A percentile compares a stretch with the other conserved stretches of the same genome.
These are phyloP conservation scores for Diploptera punctata DNA, from an alignment of 2,888 invertebrate genomes.

Conservation along the genomic window DNA sequence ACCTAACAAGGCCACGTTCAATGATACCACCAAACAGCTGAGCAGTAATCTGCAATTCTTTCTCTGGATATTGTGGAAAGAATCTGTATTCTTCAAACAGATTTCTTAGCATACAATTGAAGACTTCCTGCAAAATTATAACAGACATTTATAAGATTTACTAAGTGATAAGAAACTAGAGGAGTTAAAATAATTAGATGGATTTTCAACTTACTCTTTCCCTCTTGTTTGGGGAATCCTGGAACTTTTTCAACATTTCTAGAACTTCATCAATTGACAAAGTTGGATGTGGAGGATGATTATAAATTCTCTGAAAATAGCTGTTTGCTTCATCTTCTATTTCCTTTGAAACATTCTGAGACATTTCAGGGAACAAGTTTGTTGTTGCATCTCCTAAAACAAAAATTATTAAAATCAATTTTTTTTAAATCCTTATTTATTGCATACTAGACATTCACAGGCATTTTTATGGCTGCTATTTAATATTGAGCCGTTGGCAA, in stretches of 20 bases:
- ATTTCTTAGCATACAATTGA: slow-evolving; percentile 95
- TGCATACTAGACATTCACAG: too few relatives aligned
- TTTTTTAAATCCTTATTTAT: too few relatives aligned
- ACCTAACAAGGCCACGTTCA: slow-evolving; percentile 90
- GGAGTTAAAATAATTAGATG: neutral
- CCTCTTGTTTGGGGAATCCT: slow-evolving; percentile 85
- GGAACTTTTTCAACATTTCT: slow-evolving; percentile 94
- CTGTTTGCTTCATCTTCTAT: slow-evolving; percentile 99
- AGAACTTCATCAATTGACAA: slow-evolving; percentile 95
- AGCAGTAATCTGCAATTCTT: slow-evolving; percentile 96
- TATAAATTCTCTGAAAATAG: slow-evolving; percentile 98
- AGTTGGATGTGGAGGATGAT: slow-evolving; percentile 94
- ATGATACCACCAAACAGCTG: slow-evolving; percentile 98
- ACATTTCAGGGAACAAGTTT: slow-evolving; percentile 79
- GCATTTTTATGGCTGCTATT: too few relatives aligned
- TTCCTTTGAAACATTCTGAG: slow-evolving; percentile 87
- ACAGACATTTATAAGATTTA: too few relatives aligned
- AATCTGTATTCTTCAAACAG: slow-evolving; percentile 98
- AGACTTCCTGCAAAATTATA: slow-evolving; percentile 64
- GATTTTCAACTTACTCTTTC: slow-evolving; percentile 70
- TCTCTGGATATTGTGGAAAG: slow-evolving; percentile 98
- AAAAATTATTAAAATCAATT: too few relatives aligned
- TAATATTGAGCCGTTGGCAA: too few relatives aligned
- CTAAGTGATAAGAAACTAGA: too few relatives aligned
- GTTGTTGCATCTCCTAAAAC: slow-evolving; percentile 58